Base-by-base conservation (phyloP, 2,888 invertebrate genomes). In the Pammene aurita region DNA sequence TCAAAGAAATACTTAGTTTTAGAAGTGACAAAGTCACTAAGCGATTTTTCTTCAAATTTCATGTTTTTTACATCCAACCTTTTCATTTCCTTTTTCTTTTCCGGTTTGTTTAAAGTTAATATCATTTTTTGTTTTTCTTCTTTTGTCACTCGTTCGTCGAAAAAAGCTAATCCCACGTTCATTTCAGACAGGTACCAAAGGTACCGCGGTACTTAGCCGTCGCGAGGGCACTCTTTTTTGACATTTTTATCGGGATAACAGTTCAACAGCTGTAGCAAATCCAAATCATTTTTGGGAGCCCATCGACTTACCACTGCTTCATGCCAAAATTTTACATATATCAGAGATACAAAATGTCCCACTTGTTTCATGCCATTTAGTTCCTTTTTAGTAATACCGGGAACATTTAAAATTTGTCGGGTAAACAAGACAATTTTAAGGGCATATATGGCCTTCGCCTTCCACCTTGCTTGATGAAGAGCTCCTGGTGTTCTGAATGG, bases 321-420 rank as follows among this genome's bases (percentile, higher is more conserved):
- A 56, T 56, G 56, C 42, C 44, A 55, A 42, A 55, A 55, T 55
- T 65, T 55, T 42, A 56, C 55, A 44, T 65, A 65, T 44, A 56
- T 44, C 35, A 35, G 4, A 5, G 35, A 35, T 7, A 35, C 7
- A 7, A 35, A 4, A 35, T 35, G 26, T 14, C 38, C 41, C 14
- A 50, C 7, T 35, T 35, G 35, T 4, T 35, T 35, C 35, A 7
- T 7, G 7, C 4, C 7, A 35, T 35, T 7, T 5, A 35, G 7
- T 7, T 5, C 5, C 35, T 35, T 7, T 35, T 35, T 7, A 35
- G 7, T 4, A 35, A 5, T 7, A 35, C 35, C 42, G 7, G 42
- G 42, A 11, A 42, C 35, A 5, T 35, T 35, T 7, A 4, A 35
- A 5, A 35, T 35, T 35, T 35, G 35, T n/a, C n/a, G n/a, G n/a